Conservation (phyloP, 2,113 vertebrate genomes). For the Odocoileus virginianus region DNA sequence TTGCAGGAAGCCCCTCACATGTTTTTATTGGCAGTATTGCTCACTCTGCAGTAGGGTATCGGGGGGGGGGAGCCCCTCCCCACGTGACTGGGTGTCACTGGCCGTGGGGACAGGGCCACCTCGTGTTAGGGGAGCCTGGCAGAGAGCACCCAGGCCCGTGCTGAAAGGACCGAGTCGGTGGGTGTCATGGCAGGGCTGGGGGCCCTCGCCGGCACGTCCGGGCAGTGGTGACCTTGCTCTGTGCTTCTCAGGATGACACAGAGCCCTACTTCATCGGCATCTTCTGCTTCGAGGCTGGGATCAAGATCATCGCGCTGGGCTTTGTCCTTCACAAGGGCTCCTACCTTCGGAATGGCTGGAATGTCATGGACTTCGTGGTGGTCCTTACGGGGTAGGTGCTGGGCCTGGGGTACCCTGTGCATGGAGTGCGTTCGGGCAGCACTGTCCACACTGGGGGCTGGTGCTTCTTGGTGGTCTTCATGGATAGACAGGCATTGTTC, state of each 20-base stretch:
- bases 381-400: conserved; percentile 95
- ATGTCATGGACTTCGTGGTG: conserved; percentile 99
- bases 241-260: conserved; percentile 89
- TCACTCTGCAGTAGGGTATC: background rate
- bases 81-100: background rate
- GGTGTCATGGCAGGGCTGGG: accelerated
- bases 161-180: accelerated
- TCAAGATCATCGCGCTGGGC: conserved; percentile 98
- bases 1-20: accelerated
- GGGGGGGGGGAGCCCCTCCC: background rate
- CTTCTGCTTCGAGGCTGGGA: conserved; percentile 99
- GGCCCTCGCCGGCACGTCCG: accelerated
- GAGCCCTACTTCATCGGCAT: conserved; percentile 99
- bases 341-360: conserved; percentile 98
- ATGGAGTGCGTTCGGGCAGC: background rate
- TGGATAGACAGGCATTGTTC: background rate
- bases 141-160: background rate
- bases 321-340: conserved; percentile 97
- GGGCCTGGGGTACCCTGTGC: background rate
- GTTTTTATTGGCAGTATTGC: accelerated
- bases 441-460: accelerated
- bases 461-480: conserved; percentile 95
- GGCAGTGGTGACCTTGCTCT: background rate
- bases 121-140: background rate
- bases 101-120: background rate